phyloP scores from a whole-genome alignment of 2,888 invertebrate species.

The Epiblema foenella region DNA sequence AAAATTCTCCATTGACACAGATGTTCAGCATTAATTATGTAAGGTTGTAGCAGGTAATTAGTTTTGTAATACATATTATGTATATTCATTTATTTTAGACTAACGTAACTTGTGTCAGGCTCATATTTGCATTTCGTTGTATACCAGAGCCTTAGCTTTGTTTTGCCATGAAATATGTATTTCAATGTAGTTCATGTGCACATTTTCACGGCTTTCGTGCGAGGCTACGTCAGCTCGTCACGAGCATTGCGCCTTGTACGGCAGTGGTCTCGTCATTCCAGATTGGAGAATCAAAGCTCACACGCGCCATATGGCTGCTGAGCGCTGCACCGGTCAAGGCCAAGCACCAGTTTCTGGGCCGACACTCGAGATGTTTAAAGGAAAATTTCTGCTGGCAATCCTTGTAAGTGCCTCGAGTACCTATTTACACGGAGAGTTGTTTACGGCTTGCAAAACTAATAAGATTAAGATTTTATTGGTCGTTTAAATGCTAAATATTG shows the following conservation, averaged over 20 bases:
- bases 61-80: constrained; percentile 67
- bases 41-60: constrained; percentile 66
- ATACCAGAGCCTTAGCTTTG: constrained; percentile 50
- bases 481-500: neutral
- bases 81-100: constrained; percentile 50
- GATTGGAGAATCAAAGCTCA: constrained; percentile 58
- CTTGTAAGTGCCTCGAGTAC: constrained; percentile 20
- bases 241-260: constrained; percentile 63
- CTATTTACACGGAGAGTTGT: constrained; percentile 26
- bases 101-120: constrained; percentile 54
- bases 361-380: constrained; percentile 61
- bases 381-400: constrained; percentile 52
- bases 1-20: constrained; percentile 72
- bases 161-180: constrained; percentile 6
- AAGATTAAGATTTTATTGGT: constrained; percentile 4
- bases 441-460: constrained; percentile 18
- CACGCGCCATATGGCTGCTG: constrained; percentile 63
- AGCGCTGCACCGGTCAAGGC: constrained; percentile 65
- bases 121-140: constrained; percentile 45
- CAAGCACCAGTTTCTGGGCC: constrained; percentile 53
- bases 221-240: constrained; percentile 61
- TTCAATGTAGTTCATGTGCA: constrained; percentile 48
- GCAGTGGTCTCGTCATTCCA: constrained; percentile 58
- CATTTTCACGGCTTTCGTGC: constrained; percentile 57
- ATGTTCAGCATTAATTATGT: constrained; percentile 77